phyloP scores from a whole-genome alignment of 2,888 invertebrate genomes.

The Platycnemis pennipes region DNA sequence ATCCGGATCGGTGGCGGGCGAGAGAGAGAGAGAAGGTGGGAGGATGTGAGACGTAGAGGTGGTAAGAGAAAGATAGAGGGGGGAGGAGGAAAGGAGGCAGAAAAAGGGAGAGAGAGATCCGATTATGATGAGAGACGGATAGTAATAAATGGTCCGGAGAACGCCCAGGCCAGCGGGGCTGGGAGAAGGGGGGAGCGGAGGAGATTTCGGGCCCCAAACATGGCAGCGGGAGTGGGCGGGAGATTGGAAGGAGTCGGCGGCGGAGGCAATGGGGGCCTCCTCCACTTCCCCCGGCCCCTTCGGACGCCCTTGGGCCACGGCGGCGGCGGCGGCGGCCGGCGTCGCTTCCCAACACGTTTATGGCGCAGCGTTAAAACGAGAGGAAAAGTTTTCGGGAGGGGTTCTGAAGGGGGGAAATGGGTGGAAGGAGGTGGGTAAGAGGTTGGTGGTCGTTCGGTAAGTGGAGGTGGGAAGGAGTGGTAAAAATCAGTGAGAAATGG shows the following conservation, averaged over 20 bases:
- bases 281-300: neutral
- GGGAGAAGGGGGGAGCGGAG: neutral
- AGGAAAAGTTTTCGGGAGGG: conserved; percentile 42
- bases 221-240: conserved; percentile 13
- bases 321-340: conserved; percentile 47
- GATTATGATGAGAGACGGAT: conserved; percentile 57
- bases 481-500: neutral
- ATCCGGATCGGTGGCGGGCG: neutral
- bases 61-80: neutral
- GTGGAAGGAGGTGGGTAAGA: neutral
- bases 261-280: neutral
- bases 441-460: neutral
- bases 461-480: neutral
- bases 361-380: conserved; percentile 56
- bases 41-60: neutral
- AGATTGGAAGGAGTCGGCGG: neutral
- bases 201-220: conserved; percentile 43
- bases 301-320: conserved; percentile 38
- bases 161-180: conserved; percentile 42
- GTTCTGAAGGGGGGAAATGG: neutral
- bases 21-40: neutral
- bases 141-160: conserved; percentile 44
- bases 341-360: conserved; percentile 49
- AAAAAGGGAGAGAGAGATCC: neutral
- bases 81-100: neutral